Base-by-base conservation (phyloP, 2,113 vertebrate genomes). In the Ceyx cyanopectus region DNA sequence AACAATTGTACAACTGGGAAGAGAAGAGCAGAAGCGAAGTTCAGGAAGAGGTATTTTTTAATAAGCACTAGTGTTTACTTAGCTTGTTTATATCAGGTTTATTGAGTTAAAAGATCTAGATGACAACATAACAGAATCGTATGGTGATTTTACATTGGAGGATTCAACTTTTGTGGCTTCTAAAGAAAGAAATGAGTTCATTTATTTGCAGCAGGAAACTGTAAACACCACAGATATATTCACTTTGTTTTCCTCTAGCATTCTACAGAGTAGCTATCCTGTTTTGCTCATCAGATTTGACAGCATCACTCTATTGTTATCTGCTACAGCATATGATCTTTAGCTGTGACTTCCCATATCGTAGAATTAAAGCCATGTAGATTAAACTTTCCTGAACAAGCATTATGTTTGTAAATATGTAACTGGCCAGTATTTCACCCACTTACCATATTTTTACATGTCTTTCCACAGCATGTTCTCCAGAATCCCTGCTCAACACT, bases 281-380 rank as follows among this genome's bases (percentile, higher is more conserved):
- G 12, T 50, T 82, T 74, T 73, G 23, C 27, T 91, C 0, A 0
- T 76, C 85, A 66, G 82, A 90, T 94, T 75, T 87, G 48, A 76
- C 56, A 83, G 45, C 63, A 62, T 57, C 23, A 62, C 32, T 58
- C 53, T 11, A 77, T 20, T 73, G 27, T 69, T 92, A 92, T 80
- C 68, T 83, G 51, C 72, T 69, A 24, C 32, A 90, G 51, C 67
- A 91, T 45, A 80, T 69, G 75, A 26, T 79, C 75, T 90, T 76
- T 37, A 65, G 54, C 29, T 85, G 11, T 61, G 48, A 48, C 41
- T 85, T 77, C 30, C 34, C 7, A 37, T 50, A 29, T 10, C 70
- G 26, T 62, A 65, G 24, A 77, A 83, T 70, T 85, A 67, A 83
- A 93, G 21, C 14, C 37, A 50, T 48, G 62, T 9, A 88, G 69